A percentile compares a stretch with the other conserved stretches of the same genome.
phyloP scores from a whole-genome alignment of 2,113 vertebrate genomes.

The Xiphophorus couchianus region DNA sequence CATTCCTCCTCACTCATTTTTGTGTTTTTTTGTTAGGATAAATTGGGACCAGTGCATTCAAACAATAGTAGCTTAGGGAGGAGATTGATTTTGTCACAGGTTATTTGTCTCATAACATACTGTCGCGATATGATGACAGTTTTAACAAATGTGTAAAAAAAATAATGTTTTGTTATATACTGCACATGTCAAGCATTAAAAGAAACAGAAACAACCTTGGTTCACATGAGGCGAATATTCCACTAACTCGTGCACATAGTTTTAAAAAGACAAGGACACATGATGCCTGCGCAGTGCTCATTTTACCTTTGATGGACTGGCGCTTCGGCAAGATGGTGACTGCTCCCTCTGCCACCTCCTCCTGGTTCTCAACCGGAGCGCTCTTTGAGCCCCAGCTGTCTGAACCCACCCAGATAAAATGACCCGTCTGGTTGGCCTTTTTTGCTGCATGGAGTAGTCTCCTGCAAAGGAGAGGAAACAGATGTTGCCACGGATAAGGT shows the following conservation, averaged over 20 bases:
- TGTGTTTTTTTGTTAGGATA: too few species aligned
- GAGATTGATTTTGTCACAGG: too few species aligned
- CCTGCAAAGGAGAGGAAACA: conserved; percentile 75
- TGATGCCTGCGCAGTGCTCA: conserved; percentile 5
- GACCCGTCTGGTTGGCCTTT: conserved; percentile 93
- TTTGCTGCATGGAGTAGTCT: conserved; percentile 92
- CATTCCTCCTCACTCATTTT: too few species aligned
- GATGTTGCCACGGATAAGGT: conserved; percentile 60
- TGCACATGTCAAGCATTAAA: background rate
- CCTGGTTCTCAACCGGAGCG: conserved; percentile 89
- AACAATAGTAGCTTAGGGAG: too few species aligned
- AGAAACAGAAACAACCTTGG: background rate
- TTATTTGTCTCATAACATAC: too few species aligned
- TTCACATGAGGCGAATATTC: background rate
- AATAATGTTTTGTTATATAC: too few species aligned
- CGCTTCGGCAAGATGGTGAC: conserved; percentile 96
- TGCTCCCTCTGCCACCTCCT: conserved; percentile 94
- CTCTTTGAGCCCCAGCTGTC: conserved; percentile 99
- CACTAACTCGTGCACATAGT: conserved; percentile 3
- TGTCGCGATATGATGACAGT: too few species aligned
- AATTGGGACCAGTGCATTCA: too few species aligned
- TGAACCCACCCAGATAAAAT: conserved; percentile 98
- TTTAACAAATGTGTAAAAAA: too few species aligned
- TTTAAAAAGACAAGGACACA: conserved; percentile 2
- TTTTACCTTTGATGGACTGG: conserved; percentile 90